Evolutionary conservation across 2,113 vertebrate genomes (phyloP).

Genomic region (Puffinus mauretanicus): DNA sequence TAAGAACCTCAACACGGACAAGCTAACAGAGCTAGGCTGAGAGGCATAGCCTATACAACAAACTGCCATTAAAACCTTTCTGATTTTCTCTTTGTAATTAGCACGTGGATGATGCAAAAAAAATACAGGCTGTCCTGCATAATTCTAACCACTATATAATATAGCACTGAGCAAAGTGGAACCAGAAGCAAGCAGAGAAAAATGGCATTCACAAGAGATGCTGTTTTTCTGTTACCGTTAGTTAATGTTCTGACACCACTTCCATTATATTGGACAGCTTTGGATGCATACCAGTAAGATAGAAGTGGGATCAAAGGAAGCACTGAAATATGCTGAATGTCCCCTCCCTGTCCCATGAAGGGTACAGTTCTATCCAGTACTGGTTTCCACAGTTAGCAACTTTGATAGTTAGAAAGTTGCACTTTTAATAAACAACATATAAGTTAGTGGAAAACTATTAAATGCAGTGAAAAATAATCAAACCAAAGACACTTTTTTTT

Average conservation of each 20-base stretch:
- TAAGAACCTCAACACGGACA: neutral
- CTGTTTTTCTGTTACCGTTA: neutral
- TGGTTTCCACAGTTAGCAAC: neutral
- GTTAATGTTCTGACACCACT: neutral
- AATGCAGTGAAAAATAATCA: neutral
- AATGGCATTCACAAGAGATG: neutral
- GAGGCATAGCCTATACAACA: neutral
- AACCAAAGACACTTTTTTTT: neutral
- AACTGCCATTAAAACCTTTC: neutral
- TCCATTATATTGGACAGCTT: neutral
- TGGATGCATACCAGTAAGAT: neutral
- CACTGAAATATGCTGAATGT: neutral
- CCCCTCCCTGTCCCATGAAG: neutral
- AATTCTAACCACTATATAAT: neutral
- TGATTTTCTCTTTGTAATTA: neutral
- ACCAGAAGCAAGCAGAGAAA: neutral
- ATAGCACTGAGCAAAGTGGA: neutral
- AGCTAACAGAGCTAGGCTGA: neutral
- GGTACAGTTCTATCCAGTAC: neutral
- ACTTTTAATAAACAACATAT: rapidly evolving
- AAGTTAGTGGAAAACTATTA: neutral
- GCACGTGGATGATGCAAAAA: neutral
- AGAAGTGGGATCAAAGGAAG: neutral
- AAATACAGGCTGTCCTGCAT: neutral
- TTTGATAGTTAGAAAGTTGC: neutral